Conservation (phyloP, 1,140 invertebrate species). For the Drosophila ogumai region DNA sequence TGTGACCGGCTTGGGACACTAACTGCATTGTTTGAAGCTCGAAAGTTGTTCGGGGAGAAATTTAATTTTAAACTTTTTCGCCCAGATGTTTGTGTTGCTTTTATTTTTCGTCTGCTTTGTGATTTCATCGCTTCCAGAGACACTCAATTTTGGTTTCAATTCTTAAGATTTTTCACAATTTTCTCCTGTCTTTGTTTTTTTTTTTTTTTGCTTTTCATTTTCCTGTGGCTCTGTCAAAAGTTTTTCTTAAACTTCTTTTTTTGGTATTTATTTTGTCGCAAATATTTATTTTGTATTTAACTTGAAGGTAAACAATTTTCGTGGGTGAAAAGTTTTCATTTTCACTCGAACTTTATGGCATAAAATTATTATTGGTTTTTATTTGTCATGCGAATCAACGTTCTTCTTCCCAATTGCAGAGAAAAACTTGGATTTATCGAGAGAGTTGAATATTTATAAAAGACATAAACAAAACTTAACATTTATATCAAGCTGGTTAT, state of each 20-base stretch:
- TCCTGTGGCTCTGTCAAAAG: constrained; percentile 29
- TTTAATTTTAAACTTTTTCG: constrained; percentile 71
- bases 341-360: constrained; percentile 21
- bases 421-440: not conserved
- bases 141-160: constrained; percentile 70
- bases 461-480: not conserved
- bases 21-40: constrained; percentile 50
- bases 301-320: constrained; percentile 55
- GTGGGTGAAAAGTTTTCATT: constrained; percentile 14
- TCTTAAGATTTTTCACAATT: constrained; percentile 53
- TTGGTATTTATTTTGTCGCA: constrained; percentile 59
- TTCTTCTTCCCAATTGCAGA: not conserved
- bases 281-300: constrained; percentile 62
- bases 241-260: constrained; percentile 44
- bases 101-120: constrained; percentile 43
- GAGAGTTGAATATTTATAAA: not conserved
- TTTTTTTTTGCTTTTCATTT: not conserved
- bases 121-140: constrained; percentile 49
- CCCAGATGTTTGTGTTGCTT: constrained; percentile 53
- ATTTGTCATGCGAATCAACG: constrained; percentile 5
- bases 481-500: constrained; percentile 5
- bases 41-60: constrained; percentile 41
- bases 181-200: constrained; percentile 14
- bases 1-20: constrained; percentile 5
- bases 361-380: constrained; percentile 51